These are phyloP conservation scores for Cairina moschata DNA, from an alignment of 2,113 vertebrate species.

Conservation along the genomic window DNA sequence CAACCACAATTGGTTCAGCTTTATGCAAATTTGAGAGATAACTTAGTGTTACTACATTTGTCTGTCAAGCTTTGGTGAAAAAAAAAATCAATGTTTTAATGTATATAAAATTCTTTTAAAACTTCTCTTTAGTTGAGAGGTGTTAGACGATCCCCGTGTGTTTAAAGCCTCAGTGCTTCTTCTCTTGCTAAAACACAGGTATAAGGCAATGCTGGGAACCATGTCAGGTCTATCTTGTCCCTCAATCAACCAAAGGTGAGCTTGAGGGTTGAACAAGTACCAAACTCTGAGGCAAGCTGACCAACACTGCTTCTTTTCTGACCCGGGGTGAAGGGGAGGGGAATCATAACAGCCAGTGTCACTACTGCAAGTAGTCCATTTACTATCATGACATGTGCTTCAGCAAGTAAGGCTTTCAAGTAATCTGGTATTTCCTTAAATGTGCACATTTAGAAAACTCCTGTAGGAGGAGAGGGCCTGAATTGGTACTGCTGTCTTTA, in stretches of 20 bases:
- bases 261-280: neutral
- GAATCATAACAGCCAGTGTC: neutral
- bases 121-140: rapidly evolving
- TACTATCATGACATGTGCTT: neutral
- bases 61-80: neutral
- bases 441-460: neutral
- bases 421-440: neutral
- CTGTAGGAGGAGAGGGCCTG: neutral
- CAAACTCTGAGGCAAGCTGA: neutral
- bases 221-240: neutral
- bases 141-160: neutral
- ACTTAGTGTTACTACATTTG: neutral
- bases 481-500: neutral
- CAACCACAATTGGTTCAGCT: neutral
- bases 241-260: neutral
- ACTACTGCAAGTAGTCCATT: neutral
- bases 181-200: neutral
- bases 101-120: neutral
- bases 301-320: neutral
- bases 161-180: neutral
- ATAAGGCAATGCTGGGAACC: neutral
- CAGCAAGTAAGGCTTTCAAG: neutral
- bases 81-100: neutral
- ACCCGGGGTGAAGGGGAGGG: neutral
- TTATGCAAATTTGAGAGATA: neutral